Base-by-base conservation (phyloP, 2,888 invertebrate species). In the Frankliniella fusca region DNA sequence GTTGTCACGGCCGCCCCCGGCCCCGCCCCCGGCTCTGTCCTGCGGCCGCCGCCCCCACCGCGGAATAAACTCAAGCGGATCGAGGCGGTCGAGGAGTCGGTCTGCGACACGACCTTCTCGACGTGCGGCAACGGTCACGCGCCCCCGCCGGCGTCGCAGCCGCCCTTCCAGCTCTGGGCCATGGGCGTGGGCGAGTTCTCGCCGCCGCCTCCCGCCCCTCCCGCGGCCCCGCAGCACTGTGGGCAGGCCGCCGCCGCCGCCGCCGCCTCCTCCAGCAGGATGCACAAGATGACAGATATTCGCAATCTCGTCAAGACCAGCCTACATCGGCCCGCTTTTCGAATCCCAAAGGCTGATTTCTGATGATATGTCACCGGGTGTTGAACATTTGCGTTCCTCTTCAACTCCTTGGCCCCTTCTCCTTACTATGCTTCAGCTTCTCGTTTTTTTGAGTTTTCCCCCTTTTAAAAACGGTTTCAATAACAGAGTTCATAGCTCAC, bases 71-170 rank as follows among this genome's bases (percentile, higher is more conserved):
- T 76, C 23, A 76, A 27, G 70, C 70, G 70, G 27, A 76, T 76
- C 27, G 70, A 76, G 70, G 70, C 70, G 10, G 70, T 76, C 1
- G 70, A 76, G 23, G 70, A 76, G 70, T 3, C 27, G 70, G 70
- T 76, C 23, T 76, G 70, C 27, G 70, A 76, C 70, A 76, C 70
- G 70, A 76, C 70, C 70, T 76, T 76, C 27, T 76, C 70, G 9
- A 76, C 70, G 27, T 76, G 70, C 27, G 27, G 70, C 70, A 76
- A 23, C 70, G 70, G 70, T 11, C 70, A 76, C 27, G 70, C 12
- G 27, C 10, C 70, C 23, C 23, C 23, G 70, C 70, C n/a, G 15
- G 54, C 12, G 10, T 20, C 12, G 54, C 54, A 54, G 54, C 54
- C 12, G 54, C 61, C 10, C 70, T 76, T 76, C 27, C 70, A 9